Conservation (phyloP, 1,140 invertebrate species). For the Charaxes varanes region DNA sequence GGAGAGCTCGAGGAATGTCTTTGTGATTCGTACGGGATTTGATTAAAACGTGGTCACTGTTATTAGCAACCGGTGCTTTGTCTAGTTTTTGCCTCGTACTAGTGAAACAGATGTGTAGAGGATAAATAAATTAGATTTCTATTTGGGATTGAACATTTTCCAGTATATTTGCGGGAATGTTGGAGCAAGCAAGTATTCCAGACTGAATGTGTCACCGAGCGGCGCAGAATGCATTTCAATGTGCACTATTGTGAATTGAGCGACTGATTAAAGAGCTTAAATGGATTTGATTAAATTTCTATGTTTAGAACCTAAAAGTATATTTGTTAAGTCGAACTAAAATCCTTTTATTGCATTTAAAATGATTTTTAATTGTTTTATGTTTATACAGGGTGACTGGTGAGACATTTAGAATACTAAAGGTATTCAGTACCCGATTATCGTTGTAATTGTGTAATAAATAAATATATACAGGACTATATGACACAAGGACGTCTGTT, state of each 20-base stretch:
- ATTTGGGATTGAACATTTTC: constrained; percentile 3
- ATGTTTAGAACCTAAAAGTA: too few relatives aligned
- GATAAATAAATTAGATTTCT: constrained; percentile 11
- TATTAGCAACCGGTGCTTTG: constrained; percentile 14
- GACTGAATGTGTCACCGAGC: constrained; percentile 1
- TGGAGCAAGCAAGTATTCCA: constrained; percentile 3
- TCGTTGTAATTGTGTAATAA: too few relatives aligned
- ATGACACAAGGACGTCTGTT: too few relatives aligned
- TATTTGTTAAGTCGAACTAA: too few relatives aligned
- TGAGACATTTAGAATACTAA: too few relatives aligned
- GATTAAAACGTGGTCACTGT: constrained; percentile 33
- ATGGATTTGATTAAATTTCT: too few relatives aligned
- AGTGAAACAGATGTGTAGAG: constrained; percentile 4
- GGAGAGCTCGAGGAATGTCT: constrained; percentile 31
- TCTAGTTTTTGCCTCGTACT: not conserved
- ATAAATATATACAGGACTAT: too few relatives aligned
- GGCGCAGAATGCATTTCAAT: constrained; percentile 1
- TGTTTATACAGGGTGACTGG: too few relatives aligned
- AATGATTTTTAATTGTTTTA: too few relatives aligned
- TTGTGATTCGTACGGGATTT: constrained; percentile 34
- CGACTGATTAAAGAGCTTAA: constrained; percentile 5
- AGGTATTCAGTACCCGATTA: too few relatives aligned
- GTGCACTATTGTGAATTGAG: not conserved
- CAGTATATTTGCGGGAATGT: not conserved
- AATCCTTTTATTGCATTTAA: too few relatives aligned